phyloP scores from a whole-genome alignment of 2,888 invertebrate genomes.

The Megaustenia siamemsis region DNA sequence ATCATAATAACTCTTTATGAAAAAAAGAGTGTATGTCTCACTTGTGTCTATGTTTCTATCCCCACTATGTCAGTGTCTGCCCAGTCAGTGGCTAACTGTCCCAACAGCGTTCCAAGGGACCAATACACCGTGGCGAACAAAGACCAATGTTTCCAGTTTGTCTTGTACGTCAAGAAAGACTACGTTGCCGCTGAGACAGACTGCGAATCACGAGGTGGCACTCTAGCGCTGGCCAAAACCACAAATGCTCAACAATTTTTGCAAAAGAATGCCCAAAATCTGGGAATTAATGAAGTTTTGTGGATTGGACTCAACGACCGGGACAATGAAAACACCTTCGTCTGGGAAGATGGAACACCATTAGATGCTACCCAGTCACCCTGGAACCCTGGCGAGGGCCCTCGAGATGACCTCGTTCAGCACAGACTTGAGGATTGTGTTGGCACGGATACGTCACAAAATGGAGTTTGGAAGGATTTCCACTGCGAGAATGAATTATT shows the following conservation, averaged over 20 bases:
- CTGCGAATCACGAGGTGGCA: conserved; percentile 39
- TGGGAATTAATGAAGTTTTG: background rate
- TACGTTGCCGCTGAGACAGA: conserved; percentile 37
- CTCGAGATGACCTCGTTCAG: background rate
- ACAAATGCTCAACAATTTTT: conserved; percentile 39
- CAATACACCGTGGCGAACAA: background rate
- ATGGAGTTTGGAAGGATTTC: conserved; percentile 11
- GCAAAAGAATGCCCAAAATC: background rate
- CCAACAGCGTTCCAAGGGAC: conserved; percentile 18
- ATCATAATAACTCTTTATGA: no score
- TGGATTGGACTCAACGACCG: conserved; percentile 48
- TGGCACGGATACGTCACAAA: background rate
- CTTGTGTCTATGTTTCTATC: background rate
- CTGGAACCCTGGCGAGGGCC: conserved; percentile 29
- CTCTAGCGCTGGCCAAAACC: conserved; percentile 46
- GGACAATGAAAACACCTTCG: conserved; percentile 16
- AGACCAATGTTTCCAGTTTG: conserved; percentile 41
- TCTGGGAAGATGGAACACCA: conserved; percentile 43
- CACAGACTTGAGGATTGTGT: conserved; percentile 33
- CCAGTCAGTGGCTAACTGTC: conserved; percentile 30
- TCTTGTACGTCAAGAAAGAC: conserved; percentile 22
- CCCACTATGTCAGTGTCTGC: background rate
- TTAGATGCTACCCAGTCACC: conserved; percentile 3
- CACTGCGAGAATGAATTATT: conserved; percentile 39
- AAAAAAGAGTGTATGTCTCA: no score